phyloP scores from a whole-genome alignment of 2,113 vertebrate species.

The Scolopax mira region DNA sequence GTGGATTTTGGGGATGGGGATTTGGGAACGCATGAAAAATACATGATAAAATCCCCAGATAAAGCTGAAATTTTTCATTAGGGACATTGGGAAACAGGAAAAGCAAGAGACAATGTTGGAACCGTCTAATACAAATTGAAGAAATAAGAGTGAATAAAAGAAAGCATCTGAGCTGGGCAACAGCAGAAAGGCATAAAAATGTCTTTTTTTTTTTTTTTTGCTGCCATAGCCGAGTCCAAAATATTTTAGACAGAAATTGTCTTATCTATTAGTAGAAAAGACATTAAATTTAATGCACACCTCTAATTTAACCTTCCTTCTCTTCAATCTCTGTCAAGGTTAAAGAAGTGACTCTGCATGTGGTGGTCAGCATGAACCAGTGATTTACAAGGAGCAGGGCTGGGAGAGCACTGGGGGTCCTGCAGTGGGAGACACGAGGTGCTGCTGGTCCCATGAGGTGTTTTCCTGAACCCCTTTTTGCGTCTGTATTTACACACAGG shows the following conservation, averaged over 20 bases:
- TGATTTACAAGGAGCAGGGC: neutral
- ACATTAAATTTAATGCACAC: neutral
- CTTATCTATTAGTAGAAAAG: neutral
- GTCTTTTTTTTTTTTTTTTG: neutral
- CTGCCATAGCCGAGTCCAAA: neutral
- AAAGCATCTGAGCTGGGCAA: neutral
- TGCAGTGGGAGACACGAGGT: neutral
- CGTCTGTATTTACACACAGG: neutral
- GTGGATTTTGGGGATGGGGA: neutral
- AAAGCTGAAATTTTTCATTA: neutral
- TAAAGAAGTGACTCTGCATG: neutral
- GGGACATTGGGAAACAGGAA: neutral
- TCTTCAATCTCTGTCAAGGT: neutral
- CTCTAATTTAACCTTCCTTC: neutral
- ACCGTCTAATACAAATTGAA: neutral
- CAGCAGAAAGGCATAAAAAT: neutral
- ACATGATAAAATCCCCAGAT: neutral
- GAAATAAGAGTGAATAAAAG: neutral
- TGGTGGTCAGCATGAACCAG: neutral
- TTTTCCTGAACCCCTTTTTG: neutral
- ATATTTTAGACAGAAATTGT: neutral
- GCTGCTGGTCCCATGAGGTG: neutral
- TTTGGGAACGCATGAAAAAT: neutral
- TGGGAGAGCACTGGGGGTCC: neutral
- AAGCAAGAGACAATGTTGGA: neutral